Percentiles rank a stretch among this genome's conserved stretches.
Conservation (phyloP, 2,888 invertebrate species). For the Aquatica leii region DNA sequence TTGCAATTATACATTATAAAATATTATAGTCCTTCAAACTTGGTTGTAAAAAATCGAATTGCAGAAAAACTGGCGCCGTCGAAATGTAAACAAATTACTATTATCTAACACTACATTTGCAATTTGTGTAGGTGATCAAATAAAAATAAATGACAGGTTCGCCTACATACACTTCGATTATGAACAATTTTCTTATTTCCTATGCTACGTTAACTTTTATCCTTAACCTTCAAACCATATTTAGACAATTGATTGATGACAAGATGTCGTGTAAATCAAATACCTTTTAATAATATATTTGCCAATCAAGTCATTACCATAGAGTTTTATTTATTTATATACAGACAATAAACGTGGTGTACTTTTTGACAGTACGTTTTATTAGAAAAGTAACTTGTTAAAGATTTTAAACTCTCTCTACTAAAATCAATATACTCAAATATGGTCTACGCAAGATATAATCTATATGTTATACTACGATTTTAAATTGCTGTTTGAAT, state of each 20-base stretch:
- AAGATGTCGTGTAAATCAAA: slow-evolving; percentile 12
- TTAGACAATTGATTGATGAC: slow-evolving; percentile 35
- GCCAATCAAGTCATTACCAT: slow-evolving; percentile 3
- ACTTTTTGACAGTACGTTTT: too few relatives aligned
- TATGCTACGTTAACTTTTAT: slow-evolving; percentile 40
- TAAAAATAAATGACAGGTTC: slow-evolving; percentile 45
- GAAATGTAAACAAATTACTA: slow-evolving; percentile 40
- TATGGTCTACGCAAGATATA: slow-evolving; percentile 39
- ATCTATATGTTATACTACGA: slow-evolving; percentile 37
- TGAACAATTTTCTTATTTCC: slow-evolving; percentile 44
- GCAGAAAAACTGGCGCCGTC: slow-evolving; percentile 39
- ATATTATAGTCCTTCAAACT: neutral
- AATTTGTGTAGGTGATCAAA: slow-evolving; percentile 46
- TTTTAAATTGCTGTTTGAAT: slow-evolving; percentile 42
- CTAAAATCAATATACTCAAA: too few relatives aligned
- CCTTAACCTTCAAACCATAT: slow-evolving; percentile 44
- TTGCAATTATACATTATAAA: too few relatives aligned
- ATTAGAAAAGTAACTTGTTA: too few relatives aligned
- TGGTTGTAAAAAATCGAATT: slow-evolving; percentile 15
- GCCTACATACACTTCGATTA: slow-evolving; percentile 41
- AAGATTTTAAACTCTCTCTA: too few relatives aligned
- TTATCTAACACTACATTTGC: slow-evolving; percentile 44
- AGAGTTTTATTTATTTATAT: neutral
- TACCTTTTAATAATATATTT: slow-evolving; percentile 7
- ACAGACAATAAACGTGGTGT: neutral